Percentiles rank a stretch among this genome's conserved stretches.
Conservation (phyloP, 2,888 invertebrate species). For the Pachycephus smyrnensis region DNA sequence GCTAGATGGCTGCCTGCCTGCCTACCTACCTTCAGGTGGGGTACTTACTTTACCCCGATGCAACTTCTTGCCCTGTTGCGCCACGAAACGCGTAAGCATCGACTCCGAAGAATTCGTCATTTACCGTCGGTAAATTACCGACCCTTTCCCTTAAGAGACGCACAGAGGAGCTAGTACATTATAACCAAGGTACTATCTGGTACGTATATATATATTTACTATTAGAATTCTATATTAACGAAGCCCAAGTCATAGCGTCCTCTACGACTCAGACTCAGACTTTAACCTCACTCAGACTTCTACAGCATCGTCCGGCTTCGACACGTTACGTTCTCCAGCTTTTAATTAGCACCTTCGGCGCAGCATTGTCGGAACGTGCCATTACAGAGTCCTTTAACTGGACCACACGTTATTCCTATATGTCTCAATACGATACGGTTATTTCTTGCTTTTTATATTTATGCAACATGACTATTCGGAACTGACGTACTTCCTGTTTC, state of each 20-base stretch:
- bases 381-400: neutral
- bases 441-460: neutral
- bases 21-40: constrained; percentile 6
- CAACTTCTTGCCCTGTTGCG: constrained; percentile 33
- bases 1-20: constrained; percentile 9
- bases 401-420: neutral
- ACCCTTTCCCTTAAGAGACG: neutral
- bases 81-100: constrained; percentile 31
- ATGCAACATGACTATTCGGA: neutral
- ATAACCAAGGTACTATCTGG: neutral
- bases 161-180: neutral
- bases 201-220: neutral
- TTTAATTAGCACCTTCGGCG: neutral
- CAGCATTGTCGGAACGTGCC: neutral
- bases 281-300: neutral
- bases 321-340: neutral
- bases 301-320: neutral
- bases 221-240: neutral
- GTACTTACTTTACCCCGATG: neutral
- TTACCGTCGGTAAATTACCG: constrained; percentile 31
- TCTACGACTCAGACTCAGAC: neutral
- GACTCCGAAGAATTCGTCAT: constrained; percentile 31
- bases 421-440: neutral
- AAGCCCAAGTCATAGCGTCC: neutral
- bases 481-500: neutral